Evolutionary conservation across 2,888 invertebrate species (phyloP).

Genomic region (Cabera pusaria): DNA sequence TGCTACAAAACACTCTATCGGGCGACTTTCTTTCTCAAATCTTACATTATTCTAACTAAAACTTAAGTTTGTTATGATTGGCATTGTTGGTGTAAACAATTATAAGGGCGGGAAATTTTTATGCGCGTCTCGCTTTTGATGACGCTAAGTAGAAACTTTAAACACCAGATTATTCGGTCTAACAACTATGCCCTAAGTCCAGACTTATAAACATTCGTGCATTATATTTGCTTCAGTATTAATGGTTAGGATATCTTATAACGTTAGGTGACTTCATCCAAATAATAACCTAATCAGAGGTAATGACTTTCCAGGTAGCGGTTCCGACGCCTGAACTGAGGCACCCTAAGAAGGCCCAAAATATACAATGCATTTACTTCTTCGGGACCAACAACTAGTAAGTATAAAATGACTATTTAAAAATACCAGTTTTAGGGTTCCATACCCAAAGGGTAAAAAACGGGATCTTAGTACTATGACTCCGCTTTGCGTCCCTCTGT

Average conservation of each 20-base stretch:
- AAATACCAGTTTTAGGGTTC: no score
- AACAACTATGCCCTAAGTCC: no score
- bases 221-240: no score
- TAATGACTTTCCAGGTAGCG: conserved; percentile 86
- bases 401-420: conserved; percentile 85
- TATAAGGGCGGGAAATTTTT: conserved; percentile 58
- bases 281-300: conserved; percentile 44
- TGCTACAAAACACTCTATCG: no score
- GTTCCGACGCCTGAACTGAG: conserved; percentile 90
- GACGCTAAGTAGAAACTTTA: conserved; percentile 31
- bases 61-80: conserved; percentile 33
- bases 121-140: conserved; percentile 33
- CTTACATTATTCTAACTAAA: neutral
- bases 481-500: no score
- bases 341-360: conserved; percentile 88
- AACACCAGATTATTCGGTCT: no score
- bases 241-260: no score
- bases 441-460: no score
- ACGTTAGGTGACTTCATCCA: no score
- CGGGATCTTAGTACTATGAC: no score
- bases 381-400: conserved; percentile 98
- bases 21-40: conserved; percentile 8
- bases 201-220: no score
- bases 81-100: conserved; percentile 28
- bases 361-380: conserved; percentile 94